Percentiles rank a stretch among this genome's conserved stretches.
phyloP scores from a whole-genome alignment of 2,888 invertebrate species.

The Catonia carolina region DNA sequence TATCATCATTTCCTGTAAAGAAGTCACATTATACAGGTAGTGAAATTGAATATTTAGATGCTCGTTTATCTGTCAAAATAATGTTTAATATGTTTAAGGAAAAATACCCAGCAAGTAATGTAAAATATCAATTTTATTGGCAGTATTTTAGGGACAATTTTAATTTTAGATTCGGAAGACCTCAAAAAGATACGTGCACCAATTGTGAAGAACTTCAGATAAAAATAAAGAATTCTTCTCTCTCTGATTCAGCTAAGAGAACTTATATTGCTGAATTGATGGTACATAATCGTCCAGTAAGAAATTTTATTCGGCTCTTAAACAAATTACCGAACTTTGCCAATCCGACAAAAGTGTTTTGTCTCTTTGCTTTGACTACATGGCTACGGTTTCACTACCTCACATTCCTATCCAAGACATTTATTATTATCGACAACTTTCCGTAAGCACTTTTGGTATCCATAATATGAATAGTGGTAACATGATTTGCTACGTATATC shows the following conservation, averaged over 20 bases:
- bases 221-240: slow-evolving; percentile 27
- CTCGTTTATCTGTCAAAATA: slow-evolving; percentile 31
- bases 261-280: background rate
- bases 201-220: slow-evolving; percentile 29
- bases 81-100: slow-evolving; percentile 33
- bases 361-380: background rate
- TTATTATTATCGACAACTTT: background rate
- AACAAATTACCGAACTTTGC: background rate
- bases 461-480: background rate
- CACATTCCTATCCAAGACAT: background rate
- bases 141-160: slow-evolving; percentile 33
- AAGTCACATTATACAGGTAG: slow-evolving; percentile 29
- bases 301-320: background rate
- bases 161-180: slow-evolving; percentile 31
- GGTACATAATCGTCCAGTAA: background rate
- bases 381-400: background rate
- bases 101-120: slow-evolving; percentile 26
- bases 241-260: background rate
- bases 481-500: background rate
- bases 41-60: slow-evolving; percentile 30
- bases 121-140: slow-evolving; percentile 33
- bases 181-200: slow-evolving; percentile 31
- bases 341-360: background rate
- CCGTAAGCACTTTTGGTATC: background rate
- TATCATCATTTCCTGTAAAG: slow-evolving; percentile 12